Evolutionary conservation across 2,113 vertebrate species (phyloP), one percentile per base, ranked within the genome.

Genomic region (Hydrolagus affinis): DNA sequence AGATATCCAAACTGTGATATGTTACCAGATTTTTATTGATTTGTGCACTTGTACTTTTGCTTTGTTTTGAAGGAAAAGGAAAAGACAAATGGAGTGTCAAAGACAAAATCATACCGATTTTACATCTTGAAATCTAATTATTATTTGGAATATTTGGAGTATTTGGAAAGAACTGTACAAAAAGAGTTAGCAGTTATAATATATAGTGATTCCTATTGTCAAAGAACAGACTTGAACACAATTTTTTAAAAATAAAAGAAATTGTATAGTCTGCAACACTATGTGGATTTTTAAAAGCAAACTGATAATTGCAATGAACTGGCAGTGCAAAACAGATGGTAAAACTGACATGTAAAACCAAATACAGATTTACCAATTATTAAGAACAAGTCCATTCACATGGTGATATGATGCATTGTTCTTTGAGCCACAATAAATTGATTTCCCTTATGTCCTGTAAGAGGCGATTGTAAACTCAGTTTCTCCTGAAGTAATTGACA

Each of bases 401-500:
- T 64, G 44, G 44, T 28, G 3, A 64, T 17, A 28, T 80, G 56
- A 78, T 60, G 9, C 28, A 59, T 59, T 23, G 25, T 74, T 30
- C 70, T 28, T 23, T n/a, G 23, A 80, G 12, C n/a, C 14, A 32
- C 30, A 30, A 28, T 28, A 17, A 78, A 62, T 25, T 11, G 32
- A 75, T 19, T 44, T 75, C 32, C 73, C 56, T 72, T 75, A 78
- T 60, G 57, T 78, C 56, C 23, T 28, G 25, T 11, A 83, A 83
- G 15, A 32, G 25, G 60, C 8, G 66, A 83, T 68, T 83, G 32
- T 32, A 83, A 83, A 83, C 60, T 59, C 8, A 83, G 28, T 32
- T 83, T 30, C 66, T 21, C 28, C 23, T 17, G 11, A 83, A 83
- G 17, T 83, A 62, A 83, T 66, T 83, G 78, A 59, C 62, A 66